phyloP scores from a whole-genome alignment of 1,140 invertebrate genomes.

The Tetramorium parvispinum region DNA sequence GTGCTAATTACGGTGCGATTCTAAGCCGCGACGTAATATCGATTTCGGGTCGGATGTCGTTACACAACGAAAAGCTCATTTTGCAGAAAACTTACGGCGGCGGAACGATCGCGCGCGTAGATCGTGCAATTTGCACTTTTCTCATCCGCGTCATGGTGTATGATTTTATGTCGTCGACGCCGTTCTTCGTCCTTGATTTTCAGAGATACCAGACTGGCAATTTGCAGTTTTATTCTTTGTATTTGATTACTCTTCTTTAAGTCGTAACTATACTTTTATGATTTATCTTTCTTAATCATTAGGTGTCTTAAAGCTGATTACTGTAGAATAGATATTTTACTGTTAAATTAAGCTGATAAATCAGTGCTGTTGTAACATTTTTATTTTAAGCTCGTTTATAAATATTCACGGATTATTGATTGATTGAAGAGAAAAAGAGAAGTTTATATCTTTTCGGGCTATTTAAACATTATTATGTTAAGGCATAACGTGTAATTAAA shows the following conservation, averaged over 20 bases:
- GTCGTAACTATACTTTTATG: background rate
- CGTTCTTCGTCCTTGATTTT: conserved; percentile 24
- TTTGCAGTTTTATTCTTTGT: background rate
- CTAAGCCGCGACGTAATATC: background rate
- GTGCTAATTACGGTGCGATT: background rate
- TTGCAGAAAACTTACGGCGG: background rate
- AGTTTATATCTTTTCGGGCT: background rate
- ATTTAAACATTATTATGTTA: background rate
- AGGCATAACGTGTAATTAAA: background rate
- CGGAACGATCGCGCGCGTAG: background rate
- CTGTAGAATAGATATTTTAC: background rate
- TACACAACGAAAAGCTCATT: background rate
- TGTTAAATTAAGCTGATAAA: conserved; percentile 10
- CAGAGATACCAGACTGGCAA: background rate
- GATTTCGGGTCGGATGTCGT: conserved; percentile 4
- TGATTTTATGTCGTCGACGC: conserved; percentile 20
- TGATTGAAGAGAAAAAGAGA: background rate
- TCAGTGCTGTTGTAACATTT: background rate
- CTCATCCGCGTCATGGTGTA: background rate
- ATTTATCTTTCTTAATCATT: background rate
- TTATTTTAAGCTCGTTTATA: background rate
- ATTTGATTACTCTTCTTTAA: background rate
- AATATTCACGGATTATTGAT: conserved; percentile 6
- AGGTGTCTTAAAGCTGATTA: background rate
- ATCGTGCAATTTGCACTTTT: conserved; percentile 25